Percentiles rank a stretch among this genome's conserved stretches.
phyloP scores from a whole-genome alignment of 1,140 invertebrate genomes.

The Drosophila ironensis region DNA sequence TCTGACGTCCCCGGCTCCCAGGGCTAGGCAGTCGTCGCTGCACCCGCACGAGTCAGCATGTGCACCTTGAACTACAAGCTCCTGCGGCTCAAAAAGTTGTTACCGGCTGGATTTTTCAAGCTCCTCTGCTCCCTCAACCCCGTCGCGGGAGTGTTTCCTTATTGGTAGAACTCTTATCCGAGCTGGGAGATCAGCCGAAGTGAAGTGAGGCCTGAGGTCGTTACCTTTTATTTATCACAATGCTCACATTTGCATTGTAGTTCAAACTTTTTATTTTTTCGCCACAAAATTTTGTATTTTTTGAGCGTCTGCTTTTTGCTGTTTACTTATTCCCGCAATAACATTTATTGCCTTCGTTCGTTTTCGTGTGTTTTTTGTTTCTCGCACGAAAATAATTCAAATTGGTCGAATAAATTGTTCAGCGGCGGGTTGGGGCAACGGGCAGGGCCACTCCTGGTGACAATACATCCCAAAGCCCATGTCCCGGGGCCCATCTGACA shows the following conservation, averaged over 20 bases:
- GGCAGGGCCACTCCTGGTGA: not conserved
- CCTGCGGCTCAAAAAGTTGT: not conserved
- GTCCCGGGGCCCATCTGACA: constrained; percentile 17
- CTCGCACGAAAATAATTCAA: constrained; percentile 54
- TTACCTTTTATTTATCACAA: constrained; percentile 62
- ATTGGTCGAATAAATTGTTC: constrained; percentile 45
- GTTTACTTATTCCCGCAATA: constrained; percentile 25
- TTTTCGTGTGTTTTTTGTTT: constrained; percentile 32
- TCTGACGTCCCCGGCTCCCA: not conserved
- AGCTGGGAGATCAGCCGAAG: constrained; percentile 60
- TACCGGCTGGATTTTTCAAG: too few relatives aligned
- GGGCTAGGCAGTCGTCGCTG: constrained; percentile 19
- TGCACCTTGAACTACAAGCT: constrained; percentile 69
- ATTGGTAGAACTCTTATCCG: constrained; percentile 49
- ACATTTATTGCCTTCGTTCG: constrained; percentile 59
- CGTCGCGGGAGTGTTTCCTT: too few relatives aligned
- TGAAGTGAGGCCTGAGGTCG: constrained; percentile 34
- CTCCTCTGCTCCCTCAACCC: too few relatives aligned
- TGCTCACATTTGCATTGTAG: constrained; percentile 25
- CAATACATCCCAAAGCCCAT: constrained; percentile 12
- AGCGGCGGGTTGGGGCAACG: not conserved
- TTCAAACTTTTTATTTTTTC: constrained; percentile 27
- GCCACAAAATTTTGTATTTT: constrained; percentile 53
- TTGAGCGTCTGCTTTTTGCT: constrained; percentile 43
- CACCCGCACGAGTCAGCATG: constrained; percentile 30